These are phyloP conservation scores for Epiblema foenella DNA, from an alignment of 2,888 invertebrate genomes.

Conservation along the genomic window DNA sequence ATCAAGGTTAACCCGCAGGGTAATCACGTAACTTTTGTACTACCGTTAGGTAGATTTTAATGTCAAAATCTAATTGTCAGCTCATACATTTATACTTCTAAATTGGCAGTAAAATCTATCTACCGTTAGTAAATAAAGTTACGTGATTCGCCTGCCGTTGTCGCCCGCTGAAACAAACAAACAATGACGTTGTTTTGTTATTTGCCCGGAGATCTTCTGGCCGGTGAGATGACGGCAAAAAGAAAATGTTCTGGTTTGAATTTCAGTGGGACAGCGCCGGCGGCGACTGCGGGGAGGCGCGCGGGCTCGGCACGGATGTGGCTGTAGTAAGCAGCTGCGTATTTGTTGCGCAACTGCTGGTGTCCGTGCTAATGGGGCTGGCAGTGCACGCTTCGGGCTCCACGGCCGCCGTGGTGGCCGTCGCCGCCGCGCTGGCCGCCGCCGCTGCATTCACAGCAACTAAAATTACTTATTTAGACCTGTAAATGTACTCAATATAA, in stretches of 20 bases:
- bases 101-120: too few relatives aligned
- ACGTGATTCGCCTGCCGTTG: too few relatives aligned
- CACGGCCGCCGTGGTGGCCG: constrained; percentile 94
- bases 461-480: constrained; percentile 94
- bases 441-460: constrained; percentile 94
- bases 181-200: too few relatives aligned
- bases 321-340: constrained; percentile 98
- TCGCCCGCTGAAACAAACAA: too few relatives aligned
- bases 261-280: constrained; percentile 77
- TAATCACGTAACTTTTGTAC: too few relatives aligned
- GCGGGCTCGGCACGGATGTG: constrained; percentile 97
- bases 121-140: too few relatives aligned
- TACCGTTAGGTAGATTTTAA: too few relatives aligned
- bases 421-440: constrained; percentile 93
- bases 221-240: too few relatives aligned
- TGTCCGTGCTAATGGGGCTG: constrained; percentile 94
- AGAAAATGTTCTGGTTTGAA: not conserved
- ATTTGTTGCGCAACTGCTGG: constrained; percentile 96
- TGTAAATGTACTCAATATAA: constrained; percentile 74
- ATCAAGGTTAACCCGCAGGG: too few relatives aligned
- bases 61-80: too few relatives aligned
- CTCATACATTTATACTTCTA: too few relatives aligned
- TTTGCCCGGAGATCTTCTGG: too few relatives aligned
- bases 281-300: constrained; percentile 85
- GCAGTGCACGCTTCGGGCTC: constrained; percentile 92